These are phyloP conservation scores for Fukomys damarensis DNA, from an alignment of 2,113 vertebrate genomes.

Conservation along the genomic window DNA sequence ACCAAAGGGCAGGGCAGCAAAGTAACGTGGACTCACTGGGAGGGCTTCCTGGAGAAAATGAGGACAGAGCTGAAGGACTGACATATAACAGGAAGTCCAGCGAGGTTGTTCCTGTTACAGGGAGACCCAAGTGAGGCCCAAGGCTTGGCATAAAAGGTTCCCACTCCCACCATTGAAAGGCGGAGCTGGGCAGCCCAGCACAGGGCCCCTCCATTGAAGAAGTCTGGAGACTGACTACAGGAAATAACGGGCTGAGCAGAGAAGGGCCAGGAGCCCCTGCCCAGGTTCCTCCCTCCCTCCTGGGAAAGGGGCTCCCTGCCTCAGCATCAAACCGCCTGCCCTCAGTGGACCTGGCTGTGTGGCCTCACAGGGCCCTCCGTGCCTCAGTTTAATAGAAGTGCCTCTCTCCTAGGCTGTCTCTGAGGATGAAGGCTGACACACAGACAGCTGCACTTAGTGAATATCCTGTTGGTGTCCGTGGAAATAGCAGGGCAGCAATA, in stretches of 20 bases:
- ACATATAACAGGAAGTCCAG: not conserved
- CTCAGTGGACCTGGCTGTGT: not conserved
- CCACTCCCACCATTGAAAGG: not conserved
- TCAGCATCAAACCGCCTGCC: not conserved
- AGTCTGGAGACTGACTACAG: not conserved
- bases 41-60: conserved; percentile 13
- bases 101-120: not conserved
- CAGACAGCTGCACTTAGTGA: accelerated
- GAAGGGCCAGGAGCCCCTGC: not conserved
- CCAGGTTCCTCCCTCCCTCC: not conserved
- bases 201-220: not conserved
- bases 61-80: not conserved
- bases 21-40: not conserved
- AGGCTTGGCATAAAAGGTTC: not conserved
- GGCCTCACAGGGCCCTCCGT: not conserved
- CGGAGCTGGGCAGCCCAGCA: no score
- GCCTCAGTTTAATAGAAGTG: not conserved
- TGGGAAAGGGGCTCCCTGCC: not conserved
- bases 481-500: no score
- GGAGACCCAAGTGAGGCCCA: not conserved
- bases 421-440: not conserved
- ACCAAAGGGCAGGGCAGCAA: not conserved
- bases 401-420: not conserved
- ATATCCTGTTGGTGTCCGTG: not conserved
- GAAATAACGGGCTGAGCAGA: not conserved